phyloP scores from a whole-genome alignment of 2,113 vertebrate genomes.

The Campylomormyrus numenius region DNA sequence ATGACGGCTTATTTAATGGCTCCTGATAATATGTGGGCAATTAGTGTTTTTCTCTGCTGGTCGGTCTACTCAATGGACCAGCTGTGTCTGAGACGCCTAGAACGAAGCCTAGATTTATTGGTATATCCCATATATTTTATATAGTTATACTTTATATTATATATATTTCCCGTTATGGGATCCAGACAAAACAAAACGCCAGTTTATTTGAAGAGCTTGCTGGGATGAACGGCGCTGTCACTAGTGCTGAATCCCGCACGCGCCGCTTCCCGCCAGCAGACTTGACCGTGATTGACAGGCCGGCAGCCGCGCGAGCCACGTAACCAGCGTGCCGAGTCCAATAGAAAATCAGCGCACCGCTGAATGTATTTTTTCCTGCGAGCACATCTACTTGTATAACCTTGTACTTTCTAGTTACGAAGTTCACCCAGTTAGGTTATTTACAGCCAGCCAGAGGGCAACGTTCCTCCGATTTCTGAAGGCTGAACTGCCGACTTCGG shows the following conservation, averaged over 20 bases:
- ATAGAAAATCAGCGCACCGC: constrained; percentile 69
- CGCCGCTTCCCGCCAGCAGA: constrained; percentile 68
- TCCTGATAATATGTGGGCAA: background rate
- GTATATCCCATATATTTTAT: too few species aligned
- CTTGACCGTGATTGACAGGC: constrained; percentile 89
- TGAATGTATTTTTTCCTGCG: constrained; percentile 52
- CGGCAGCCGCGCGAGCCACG: constrained; percentile 76
- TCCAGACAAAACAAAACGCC: constrained; percentile 33
- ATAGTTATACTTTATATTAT: background rate
- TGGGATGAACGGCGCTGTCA: constrained; percentile 53
- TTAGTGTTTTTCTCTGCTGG: background rate
- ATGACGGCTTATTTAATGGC: background rate
- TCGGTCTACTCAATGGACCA: background rate
- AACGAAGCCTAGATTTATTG: too few species aligned
- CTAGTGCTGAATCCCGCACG: constrained; percentile 64
- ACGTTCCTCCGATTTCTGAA: constrained; percentile 37
- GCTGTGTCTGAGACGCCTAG: background rate
- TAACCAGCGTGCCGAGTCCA: constrained; percentile 80
- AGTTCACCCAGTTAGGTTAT: constrained; percentile 57
- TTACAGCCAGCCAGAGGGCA: constrained; percentile 47
- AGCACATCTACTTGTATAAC: constrained; percentile 61
- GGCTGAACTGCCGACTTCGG: constrained; percentile 49
- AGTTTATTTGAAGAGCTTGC: background rate
- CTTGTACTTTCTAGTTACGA: constrained; percentile 54
- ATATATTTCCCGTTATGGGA: background rate